Percentiles rank a stretch among this genome's conserved stretches.
Evolutionary conservation across 2,797 vertebrate species (phyloP).

Genomic region (Aphelocoma californica): DNA sequence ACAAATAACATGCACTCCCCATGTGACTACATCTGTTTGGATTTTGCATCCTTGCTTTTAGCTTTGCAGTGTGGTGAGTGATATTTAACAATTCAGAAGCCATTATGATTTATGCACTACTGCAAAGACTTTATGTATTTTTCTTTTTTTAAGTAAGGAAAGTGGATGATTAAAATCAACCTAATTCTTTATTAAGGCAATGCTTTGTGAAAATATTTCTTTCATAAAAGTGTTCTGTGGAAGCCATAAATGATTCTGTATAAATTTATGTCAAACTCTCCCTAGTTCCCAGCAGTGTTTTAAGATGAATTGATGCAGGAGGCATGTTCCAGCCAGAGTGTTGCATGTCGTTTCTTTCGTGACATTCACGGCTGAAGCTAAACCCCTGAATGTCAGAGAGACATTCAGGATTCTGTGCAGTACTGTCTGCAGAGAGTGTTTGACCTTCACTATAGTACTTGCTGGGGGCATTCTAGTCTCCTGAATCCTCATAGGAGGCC

Average conservation of each 20-base stretch:
- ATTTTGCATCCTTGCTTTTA: constrained; percentile 25
- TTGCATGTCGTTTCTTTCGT: neutral
- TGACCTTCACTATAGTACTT: constrained; percentile 42
- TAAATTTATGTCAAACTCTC: constrained; percentile 23
- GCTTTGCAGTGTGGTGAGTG: neutral
- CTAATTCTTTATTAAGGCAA: constrained; percentile 43
- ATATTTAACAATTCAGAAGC: neutral
- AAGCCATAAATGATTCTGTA: neutral
- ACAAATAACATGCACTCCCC: neutral
- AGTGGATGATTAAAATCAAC: neutral
- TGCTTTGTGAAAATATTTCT: constrained; percentile 41
- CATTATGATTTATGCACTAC: neutral
- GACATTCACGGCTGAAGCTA: constrained; percentile 35
- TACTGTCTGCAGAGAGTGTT: constrained; percentile 29
- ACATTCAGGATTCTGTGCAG: constrained; percentile 26
- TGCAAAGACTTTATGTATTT: neutral
- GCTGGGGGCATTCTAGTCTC: constrained; percentile 47
- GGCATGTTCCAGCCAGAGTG: neutral
- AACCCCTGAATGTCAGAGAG: constrained; percentile 48
- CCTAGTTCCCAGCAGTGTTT: constrained; percentile 31
- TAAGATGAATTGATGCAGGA: constrained; percentile 17
- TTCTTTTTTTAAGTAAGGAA: constrained; percentile 24
- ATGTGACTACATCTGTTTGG: neutral
- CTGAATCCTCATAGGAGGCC: constrained; percentile 24
- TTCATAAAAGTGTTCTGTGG: neutral